phyloP scores from a whole-genome alignment of 2,113 vertebrate species.

The Halcyon malimbica region DNA sequence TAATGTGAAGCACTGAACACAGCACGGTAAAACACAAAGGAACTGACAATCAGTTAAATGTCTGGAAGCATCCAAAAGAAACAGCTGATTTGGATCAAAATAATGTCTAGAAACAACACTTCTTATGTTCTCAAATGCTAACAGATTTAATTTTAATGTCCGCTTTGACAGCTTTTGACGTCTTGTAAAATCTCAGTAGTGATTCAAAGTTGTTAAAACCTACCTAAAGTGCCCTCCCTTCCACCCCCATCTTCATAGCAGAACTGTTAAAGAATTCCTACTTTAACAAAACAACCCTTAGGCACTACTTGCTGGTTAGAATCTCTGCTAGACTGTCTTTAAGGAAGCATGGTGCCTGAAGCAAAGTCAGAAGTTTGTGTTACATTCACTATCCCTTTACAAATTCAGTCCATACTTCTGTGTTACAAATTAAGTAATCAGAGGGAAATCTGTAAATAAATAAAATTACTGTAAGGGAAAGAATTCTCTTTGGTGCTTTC shows the following conservation, averaged over 20 bases:
- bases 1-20: neutral
- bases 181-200: neutral
- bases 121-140: neutral
- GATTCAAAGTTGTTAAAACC: neutral
- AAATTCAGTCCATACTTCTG: neutral
- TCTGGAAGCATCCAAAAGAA: neutral
- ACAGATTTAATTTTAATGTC: neutral
- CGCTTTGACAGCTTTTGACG: neutral
- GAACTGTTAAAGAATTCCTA: neutral
- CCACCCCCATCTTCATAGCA: neutral
- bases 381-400: neutral
- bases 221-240: neutral
- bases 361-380: neutral
- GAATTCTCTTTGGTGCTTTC: neutral
- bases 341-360: neutral
- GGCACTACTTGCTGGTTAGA: neutral
- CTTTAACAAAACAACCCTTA: neutral
- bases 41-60: neutral
- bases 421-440: neutral
- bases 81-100: slow-evolving; percentile 38
- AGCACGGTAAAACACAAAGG: neutral
- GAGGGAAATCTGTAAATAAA: neutral
- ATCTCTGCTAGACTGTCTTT: neutral
- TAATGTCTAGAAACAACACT: neutral
- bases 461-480: neutral